Evolutionary conservation across 1,140 invertebrate genomes (phyloP), one percentile per base, ranked within the genome.

Genomic region (Cydia pomonella): DNA sequence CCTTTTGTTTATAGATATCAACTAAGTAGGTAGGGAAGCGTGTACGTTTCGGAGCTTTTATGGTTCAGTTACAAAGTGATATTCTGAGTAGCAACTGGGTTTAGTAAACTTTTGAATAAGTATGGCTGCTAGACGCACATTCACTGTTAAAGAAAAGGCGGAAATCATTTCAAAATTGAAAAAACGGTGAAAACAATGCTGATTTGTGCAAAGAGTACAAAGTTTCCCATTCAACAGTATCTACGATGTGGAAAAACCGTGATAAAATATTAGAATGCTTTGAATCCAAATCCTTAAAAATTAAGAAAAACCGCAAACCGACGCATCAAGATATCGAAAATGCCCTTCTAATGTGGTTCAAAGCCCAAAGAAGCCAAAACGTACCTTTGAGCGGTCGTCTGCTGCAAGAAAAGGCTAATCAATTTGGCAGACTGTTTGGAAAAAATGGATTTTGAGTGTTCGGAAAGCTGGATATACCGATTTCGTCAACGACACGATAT

Each of bases 201-300:
- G 21, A 50, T 50, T 25, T 73, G 38, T 47, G 41, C 38, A 73
- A 73, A 27, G 44, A 73, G 47, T 73, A 53, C 21, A 53, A 53
- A 73, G 44, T 73, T 73, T 73, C 71, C n/a, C 71, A 73, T 53
- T 73, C 71, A 50, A 73, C 71, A 53, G 53, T 73, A 25, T 73
- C 71, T 23, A 63, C 62, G 38, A 72, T 72, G 3, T 72, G 69
- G 69, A 72, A 72, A 47, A 72, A 72, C 23, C 33, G 69, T 0
- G 69, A 72, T 29, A 72, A 72, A 72, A 72, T 47, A 72, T 44
- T 29, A 29, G 27, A 29, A 29, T 29, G 27, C 27, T 29, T 29
- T 29, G 27, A 29, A 29, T 29, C 27, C 27, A 29, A 29, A 29
- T 29, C 27, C 6, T 29, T 29, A 29, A 29, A 29, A 29, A 29